Percentiles rank a stretch among this genome's conserved stretches.
Evolutionary conservation across 2,113 vertebrate species (phyloP).

Genomic region (Felis catus): DNA sequence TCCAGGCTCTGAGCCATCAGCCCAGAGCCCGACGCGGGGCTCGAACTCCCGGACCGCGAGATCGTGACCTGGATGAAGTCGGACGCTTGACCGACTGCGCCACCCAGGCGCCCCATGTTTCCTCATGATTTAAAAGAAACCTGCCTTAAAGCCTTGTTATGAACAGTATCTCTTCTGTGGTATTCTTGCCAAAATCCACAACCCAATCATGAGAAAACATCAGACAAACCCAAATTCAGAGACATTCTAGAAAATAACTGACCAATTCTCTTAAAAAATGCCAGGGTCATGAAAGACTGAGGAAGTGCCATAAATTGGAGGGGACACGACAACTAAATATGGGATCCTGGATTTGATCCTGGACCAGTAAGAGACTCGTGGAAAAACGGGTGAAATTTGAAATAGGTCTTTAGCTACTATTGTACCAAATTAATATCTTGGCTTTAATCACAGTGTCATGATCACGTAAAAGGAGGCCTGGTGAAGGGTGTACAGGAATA

Average conservation of each 20-base stretch:
- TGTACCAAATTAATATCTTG: not conserved
- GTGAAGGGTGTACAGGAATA: not conserved
- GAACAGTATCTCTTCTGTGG: not conserved
- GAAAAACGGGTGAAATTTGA: not conserved
- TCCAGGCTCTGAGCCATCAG: too few relatives aligned
- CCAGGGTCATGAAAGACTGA: not conserved
- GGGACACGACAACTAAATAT: not conserved
- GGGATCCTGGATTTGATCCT: not conserved
- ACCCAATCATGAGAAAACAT: not conserved
- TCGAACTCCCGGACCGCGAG: too few relatives aligned
- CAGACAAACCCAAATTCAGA: not conserved
- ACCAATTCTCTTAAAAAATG: not conserved
- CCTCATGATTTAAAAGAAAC: slow-evolving; percentile 19
- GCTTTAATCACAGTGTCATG: not conserved
- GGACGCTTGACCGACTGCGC: too few relatives aligned
- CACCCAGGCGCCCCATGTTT: not conserved
- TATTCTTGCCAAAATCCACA: not conserved
- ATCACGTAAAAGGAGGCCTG: not conserved
- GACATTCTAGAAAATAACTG: not conserved
- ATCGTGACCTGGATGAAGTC: too few relatives aligned
- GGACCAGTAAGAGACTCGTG: not conserved
- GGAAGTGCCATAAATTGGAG: not conserved
- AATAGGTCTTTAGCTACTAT: not conserved
- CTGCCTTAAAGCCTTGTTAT: not conserved
- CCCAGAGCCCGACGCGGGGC: too few relatives aligned